A percentile compares a stretch with the other conserved stretches of the same genome.
Conservation (phyloP, 1,140 invertebrate species). For the Caenorhabditis remanei region DNA sequence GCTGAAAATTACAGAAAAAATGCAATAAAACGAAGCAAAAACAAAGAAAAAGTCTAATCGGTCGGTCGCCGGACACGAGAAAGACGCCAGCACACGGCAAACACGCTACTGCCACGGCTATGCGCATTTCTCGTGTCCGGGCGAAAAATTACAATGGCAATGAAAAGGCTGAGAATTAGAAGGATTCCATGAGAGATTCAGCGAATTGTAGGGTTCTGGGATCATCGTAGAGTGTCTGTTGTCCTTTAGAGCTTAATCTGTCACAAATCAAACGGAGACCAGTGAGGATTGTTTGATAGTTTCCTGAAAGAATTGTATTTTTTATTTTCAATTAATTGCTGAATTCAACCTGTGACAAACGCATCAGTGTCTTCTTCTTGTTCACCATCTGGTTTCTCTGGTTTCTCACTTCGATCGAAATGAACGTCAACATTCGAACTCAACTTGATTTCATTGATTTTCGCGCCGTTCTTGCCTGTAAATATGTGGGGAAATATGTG, state of each 20-base stretch:
- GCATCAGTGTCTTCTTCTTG: not conserved
- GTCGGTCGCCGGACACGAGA: conserved; percentile 13
- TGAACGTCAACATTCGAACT: conserved; percentile 43
- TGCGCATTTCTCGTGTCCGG: not conserved
- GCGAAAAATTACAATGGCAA: not conserved
- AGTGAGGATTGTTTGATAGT: conserved; percentile 26
- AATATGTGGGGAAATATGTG: not conserved
- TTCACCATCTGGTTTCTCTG: not conserved
- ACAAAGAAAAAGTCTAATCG: not conserved
- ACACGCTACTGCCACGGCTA: not conserved
- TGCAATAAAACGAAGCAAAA: not conserved
- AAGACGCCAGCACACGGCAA: not conserved
- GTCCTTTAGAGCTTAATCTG: conserved; percentile 1
- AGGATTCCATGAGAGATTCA: conserved; percentile 34
- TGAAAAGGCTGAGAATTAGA: not conserved
- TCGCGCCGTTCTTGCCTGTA: conserved; percentile 43
- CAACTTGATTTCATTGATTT: conserved; percentile 49
- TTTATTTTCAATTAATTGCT: not conserved
- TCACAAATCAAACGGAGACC: conserved; percentile 16
- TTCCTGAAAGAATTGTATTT: not conserved
- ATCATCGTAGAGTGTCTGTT: conserved; percentile 32
- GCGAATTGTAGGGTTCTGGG: conserved; percentile 18
- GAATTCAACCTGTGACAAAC: not conserved
- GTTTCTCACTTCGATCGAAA: conserved; percentile 23
- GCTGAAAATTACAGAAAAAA: not conserved